phyloP scores from a whole-genome alignment of 2,113 vertebrate genomes.

The Thamnophis sirtalis region DNA sequence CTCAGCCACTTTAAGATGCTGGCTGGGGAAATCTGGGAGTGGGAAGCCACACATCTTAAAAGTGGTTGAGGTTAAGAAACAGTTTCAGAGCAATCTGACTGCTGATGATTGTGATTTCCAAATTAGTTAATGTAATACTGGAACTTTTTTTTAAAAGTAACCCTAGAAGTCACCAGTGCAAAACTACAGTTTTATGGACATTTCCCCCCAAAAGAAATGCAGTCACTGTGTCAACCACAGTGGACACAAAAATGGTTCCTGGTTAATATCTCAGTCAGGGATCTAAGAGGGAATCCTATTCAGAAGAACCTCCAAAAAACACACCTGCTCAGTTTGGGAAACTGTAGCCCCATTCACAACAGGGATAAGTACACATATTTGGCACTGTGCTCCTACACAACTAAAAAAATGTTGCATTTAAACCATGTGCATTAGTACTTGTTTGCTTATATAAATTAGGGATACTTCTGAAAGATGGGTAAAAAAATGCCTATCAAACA shows the following conservation, averaged over 20 bases:
- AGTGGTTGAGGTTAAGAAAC: background rate
- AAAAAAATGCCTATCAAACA: background rate
- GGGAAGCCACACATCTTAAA: background rate
- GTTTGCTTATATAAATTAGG: background rate
- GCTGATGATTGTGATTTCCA: background rate
- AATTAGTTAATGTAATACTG: background rate
- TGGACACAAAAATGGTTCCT: background rate
- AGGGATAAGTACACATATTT: background rate
- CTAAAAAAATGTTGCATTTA: background rate
- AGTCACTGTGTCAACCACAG: background rate
- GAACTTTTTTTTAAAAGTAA: background rate
- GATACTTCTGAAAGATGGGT: background rate
- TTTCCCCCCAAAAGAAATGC: background rate
- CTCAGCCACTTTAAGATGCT: background rate
- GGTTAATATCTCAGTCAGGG: background rate
- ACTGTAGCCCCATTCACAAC: background rate
- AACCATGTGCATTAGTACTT: background rate
- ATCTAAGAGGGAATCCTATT: background rate
- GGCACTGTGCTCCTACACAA: background rate
- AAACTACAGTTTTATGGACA: background rate
- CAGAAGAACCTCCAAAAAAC: background rate
- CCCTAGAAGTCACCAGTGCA: background rate
- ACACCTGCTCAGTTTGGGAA: background rate
- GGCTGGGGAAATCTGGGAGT: background rate
- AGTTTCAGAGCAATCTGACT: background rate